phyloP scores from a whole-genome alignment of 2,888 invertebrate species.

The Tetramorium bicarinatum region DNA sequence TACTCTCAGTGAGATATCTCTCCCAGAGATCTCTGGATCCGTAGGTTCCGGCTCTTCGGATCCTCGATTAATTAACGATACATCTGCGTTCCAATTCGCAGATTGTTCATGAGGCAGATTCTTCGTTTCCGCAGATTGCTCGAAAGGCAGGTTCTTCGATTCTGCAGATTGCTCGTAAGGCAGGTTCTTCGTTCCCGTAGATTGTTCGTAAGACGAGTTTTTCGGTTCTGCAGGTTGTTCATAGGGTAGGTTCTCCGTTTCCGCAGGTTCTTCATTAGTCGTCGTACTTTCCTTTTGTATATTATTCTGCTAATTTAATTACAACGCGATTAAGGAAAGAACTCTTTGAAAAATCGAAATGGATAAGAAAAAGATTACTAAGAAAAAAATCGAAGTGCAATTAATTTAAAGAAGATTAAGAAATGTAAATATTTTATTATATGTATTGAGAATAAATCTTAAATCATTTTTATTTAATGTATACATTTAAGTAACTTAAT shows the following conservation, averaged over 20 bases:
- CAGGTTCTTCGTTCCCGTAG: conserved; percentile 75
- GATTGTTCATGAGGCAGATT: conserved; percentile 73
- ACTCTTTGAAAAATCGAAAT: not conserved
- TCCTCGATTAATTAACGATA: conserved; percentile 72
- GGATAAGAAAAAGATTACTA: not conserved
- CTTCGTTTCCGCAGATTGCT: conserved; percentile 76
- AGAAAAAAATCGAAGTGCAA: not conserved
- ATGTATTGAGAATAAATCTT: not conserved
- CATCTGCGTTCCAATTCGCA: conserved; percentile 77
- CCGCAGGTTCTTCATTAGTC: not conserved
- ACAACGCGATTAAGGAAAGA: not conserved
- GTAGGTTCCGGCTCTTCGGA: conserved; percentile 80
- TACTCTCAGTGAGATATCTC: conserved; percentile 70
- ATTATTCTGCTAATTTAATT: conserved; percentile 41
- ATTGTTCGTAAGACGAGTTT: conserved; percentile 73
- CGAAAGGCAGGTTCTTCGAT: conserved; percentile 77
- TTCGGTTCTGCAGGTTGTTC: conserved; percentile 72
- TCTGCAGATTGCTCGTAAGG: conserved; percentile 70
- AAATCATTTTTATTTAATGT: not conserved
- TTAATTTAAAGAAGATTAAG: not conserved
- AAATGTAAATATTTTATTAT: not conserved
- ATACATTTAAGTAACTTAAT: not conserved
- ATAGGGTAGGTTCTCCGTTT: conserved; percentile 76
- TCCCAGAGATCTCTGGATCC: conserved; percentile 64
- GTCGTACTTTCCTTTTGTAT: conserved; percentile 81